Base-by-base conservation (phyloP, 2,797 vertebrate genomes). In the Sphaeramia orbicularis region DNA sequence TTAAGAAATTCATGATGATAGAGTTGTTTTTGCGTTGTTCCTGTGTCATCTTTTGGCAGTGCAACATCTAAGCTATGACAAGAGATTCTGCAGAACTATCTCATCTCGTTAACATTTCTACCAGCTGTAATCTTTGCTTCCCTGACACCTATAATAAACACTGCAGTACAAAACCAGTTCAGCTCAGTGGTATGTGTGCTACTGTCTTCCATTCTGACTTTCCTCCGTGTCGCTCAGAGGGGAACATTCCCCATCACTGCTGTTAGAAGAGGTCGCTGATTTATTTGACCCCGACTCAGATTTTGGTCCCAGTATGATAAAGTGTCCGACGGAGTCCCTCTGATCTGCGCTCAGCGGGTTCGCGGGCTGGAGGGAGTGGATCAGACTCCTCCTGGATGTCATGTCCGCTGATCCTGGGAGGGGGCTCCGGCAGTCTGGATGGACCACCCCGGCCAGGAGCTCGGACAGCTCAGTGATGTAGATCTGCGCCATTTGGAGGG, bases 401-500 rank as follows among this genome's bases (percentile, higher is more conserved):
- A 83, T 84, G n/a, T 92, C 89, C 10, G 47, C 74, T 0, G 85
- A 47, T 4, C 54, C 49, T 10, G 57, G 70, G 37, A 51, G 47
- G 27, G 71, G 76, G 51, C 58, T 76, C 70, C 62, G 80, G 81
- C 88, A 77, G 27, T 92, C 91, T 1, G 79, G 83, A 19, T 89
- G 87, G 2, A 91, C 91, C 62, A 94, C 92, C 1, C 89, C 92
- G 7, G 89, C 35, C 60, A 95, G 83, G 0, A 95, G 80, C 71
- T 95, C 94, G 9, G 94, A 93, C 56, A 95, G 87, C 79, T 95
- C 95, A 0, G 84, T 93, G 85, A 95, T 95, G 91, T 95, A 95
- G 38, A 95, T 95, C 88, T 95, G 95, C 32, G 95, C 95, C 94
- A 95, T 94, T 52, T 95, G 95, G 2, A 95, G 91, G 1, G 95